Evolutionary conservation across 1,140 invertebrate species (phyloP).

Genomic region (Campoletis sonorensis): DNA sequence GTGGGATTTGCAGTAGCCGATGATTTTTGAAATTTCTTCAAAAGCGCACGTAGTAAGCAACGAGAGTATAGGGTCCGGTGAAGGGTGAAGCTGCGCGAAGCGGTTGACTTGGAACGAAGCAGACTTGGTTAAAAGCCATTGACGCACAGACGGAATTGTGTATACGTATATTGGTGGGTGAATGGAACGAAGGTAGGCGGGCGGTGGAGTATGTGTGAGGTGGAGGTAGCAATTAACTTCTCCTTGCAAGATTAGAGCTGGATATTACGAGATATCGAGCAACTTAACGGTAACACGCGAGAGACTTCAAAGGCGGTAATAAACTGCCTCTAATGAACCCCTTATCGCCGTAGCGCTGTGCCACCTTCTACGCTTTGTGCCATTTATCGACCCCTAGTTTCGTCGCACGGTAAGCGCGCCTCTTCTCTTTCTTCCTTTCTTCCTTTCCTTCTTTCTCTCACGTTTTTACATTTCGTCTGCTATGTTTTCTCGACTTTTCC

Average conservation of each 20-base stretch:
- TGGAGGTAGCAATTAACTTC: conserved; percentile 76
- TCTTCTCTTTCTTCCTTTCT: neutral
- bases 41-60: neutral
- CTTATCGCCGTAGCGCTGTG: conserved; percentile 73
- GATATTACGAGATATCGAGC: conserved; percentile 78
- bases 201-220: conserved; percentile 45
- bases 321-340: conserved; percentile 77
- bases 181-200: conserved; percentile 2
- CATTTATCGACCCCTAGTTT: conserved; percentile 41
- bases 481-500: conserved; percentile 18
- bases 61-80: neutral
- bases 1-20: neutral
- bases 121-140: conserved; percentile 1
- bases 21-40: neutral
- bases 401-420: conserved; percentile 48
- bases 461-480: conserved; percentile 10
- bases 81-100: neutral
- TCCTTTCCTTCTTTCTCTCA: neutral
- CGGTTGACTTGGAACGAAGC: conserved; percentile 3
- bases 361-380: conserved; percentile 58
- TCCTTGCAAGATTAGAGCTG: conserved; percentile 76
- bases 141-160: neutral
- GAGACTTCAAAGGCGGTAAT: conserved; percentile 78
- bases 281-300: conserved; percentile 77
- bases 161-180: neutral